Evolutionary conservation across 1,140 invertebrate species (phyloP), one percentile per base, ranked within the genome.

Genomic region (Drosophila littoralis): DNA sequence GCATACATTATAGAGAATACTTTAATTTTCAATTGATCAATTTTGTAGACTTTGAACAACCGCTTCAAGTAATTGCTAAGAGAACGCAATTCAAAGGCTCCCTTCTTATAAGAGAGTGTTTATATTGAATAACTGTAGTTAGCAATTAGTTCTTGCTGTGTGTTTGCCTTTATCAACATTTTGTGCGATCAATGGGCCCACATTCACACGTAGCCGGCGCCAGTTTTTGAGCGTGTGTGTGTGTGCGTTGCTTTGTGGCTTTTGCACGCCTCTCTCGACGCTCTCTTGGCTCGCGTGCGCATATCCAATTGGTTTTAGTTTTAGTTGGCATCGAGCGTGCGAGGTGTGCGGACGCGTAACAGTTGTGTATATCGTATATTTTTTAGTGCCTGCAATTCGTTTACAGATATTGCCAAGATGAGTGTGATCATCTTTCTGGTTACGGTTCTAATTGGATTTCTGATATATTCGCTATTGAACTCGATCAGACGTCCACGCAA

Each of bases 401-500:
- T 46, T 28, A 33, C 42, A 43, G 13, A 50, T 35, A 59, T 42
- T 36, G 50, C 17, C 65, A 71, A 71, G 45, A 88, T 88, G 83
- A 80, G 83, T 72, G 84, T 64, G 40, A 61, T 88, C 55, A 67
- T 88, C 54, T 85, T 83, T 77, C 51, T 74, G 45, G 69, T 58
- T 38, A 45, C 65, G 17, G 63, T 76, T 66, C 36, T 91, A 28
- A 57, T 91, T 59, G 90, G 73, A 8, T 81, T 68, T 28, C 22
- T 84, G 13, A 60, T 90, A 33, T 83, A 76, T 76, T 79, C 61
- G 32, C 38, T 91, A 17, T 12, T 91, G 1, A 78, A 46, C 6
- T 90, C 90, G 6, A 45, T 90, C 35, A 73, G 71, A 40, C 72
- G 90, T 6, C 90, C 90, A 4, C 72, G 68, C 60, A 91, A 91